Base-by-base conservation (phyloP, 2,888 invertebrate genomes). In the Periphyllus acericola region DNA sequence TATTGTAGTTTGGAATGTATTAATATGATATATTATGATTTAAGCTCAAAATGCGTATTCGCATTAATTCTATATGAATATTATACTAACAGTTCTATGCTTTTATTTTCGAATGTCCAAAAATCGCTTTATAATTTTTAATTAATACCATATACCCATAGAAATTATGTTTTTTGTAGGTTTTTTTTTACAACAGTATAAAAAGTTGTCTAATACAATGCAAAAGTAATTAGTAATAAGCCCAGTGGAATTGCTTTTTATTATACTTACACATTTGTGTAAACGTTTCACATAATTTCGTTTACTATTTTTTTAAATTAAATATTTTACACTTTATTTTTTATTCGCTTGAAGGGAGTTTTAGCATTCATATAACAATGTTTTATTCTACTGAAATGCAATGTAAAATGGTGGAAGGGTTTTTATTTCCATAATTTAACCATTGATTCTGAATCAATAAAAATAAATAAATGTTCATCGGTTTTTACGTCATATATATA, bases 391-490 rank as follows among this genome's bases (percentile, higher is more conserved):
- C 11, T 52, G n/a, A 74, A 74, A 19, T 36, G 72, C 8, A 11
- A 75, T 75, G 32, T 40, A 5, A 83, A 66, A 75, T 19, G 21
- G 11, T 11, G 11, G 68, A 40, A 66, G 29, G 19, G 8, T 75
- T 29, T 78, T 78, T 32, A 85, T 85, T 85, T 85, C 76, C 85
- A 85, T 85, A 85, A 68, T 78, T 85, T 78, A 71, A 71, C 85
- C 78, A 85, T 85, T 85, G 85, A 71, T 85, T 78, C 68, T 25
- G 71, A 85, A 85, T 85, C 85, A 52, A 79, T 85, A 85, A 71
- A 85, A 85, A 71, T 85, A 68, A 71, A 85, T 71, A 71, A 79
- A 85, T 68, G 78, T 79, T 79, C 40, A 11, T 75, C 29, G 40
- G 75, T 32, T 46, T 21, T 32, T 74, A 34, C 9, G 25, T 68